These are phyloP conservation scores for Micrasema longulum DNA, from an alignment of 1,140 invertebrate species.

Conservation along the genomic window DNA sequence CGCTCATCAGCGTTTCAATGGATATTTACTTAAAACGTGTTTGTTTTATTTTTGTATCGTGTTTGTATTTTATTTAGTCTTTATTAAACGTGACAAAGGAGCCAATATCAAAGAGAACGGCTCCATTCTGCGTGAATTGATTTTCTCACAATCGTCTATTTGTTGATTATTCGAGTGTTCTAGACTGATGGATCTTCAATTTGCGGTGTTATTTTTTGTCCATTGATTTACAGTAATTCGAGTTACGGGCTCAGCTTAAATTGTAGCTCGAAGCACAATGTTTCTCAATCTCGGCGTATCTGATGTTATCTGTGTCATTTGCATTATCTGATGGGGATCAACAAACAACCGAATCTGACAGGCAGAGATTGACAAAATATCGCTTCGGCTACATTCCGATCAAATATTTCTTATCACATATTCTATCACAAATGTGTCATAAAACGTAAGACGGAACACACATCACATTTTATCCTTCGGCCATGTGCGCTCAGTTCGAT, in stretches of 20 bases:
- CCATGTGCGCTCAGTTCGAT: too few species aligned
- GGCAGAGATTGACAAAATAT: constrained; percentile 24
- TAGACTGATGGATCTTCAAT: constrained; percentile 10
- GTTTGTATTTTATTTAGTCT: constrained; percentile 13
- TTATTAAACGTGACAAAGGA: constrained; percentile 18
- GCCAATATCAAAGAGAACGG: constrained; percentile 2
- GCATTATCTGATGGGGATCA: constrained; percentile 28
- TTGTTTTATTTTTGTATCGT: too few species aligned
- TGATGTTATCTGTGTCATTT: constrained; percentile 32
- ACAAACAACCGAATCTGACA: constrained; percentile 13
- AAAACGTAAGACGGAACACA: constrained; percentile 6
- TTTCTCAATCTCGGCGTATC: constrained; percentile 20
- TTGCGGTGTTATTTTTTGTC: constrained; percentile 22
- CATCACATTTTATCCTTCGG: neutral
- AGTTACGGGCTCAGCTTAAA: too few species aligned
- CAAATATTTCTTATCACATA: constrained; percentile 3
- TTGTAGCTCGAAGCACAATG: neutral
- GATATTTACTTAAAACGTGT: too few species aligned
- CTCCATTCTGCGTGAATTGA: constrained; percentile 4
- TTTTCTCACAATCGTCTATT: constrained; percentile 19
- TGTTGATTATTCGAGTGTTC: constrained; percentile 15
- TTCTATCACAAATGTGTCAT: constrained; percentile 18
- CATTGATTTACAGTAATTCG: constrained; percentile 12
- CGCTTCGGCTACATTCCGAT: constrained; percentile 18
- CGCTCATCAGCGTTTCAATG: too few species aligned